Base-by-base conservation (phyloP, 1,140 invertebrate species). In the Drosophila nigrodunni region DNA sequence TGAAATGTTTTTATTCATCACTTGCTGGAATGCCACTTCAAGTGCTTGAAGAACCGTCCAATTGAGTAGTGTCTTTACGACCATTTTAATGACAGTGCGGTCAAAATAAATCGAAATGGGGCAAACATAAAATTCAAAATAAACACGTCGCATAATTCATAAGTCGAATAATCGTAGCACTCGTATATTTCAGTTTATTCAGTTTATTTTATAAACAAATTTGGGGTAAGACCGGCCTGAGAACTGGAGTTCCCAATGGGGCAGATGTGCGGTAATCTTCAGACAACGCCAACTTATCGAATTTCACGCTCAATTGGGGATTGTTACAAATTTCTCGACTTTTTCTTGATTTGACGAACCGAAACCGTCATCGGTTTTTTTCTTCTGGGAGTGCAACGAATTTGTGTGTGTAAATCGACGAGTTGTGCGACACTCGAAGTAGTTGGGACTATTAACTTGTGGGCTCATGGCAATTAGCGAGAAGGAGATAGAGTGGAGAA, bases 271-370 rank as follows among this genome's bases (percentile, higher is more conserved):
- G 66, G 66, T 49, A 55, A 74, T 62, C 67, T 74, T 73, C 77
- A 73, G 81, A 83, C 62, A 83, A 75, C 35, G 44, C 69, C 60
- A 78, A 87, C 69, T 83, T 88, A 88, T 88, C 85, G 18, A 89
- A 88, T 88, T 88, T 89, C 83, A 88, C 70, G 79, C 85, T 75
- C 77, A 74, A 83, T 88, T 88, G 74, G 61, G 61, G 67, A 64
- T 41, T 70, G 59, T 59, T 76, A 55, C n/a, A 47, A 39, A 18
- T 43, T 52, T 57, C 43, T 55, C 8, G 35, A 57, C 43, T 61
- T 67, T 52, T 52, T 43, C 35, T 11, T 13, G 18, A 80, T 61
- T 67, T 69, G 64, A 68, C 64, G 37, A 41, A 62, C 46, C 43
- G 58, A 52, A 66, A 58, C 50, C 61, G 55, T 25, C 43, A 64